Evolutionary conservation across 2,797 vertebrate species (phyloP), one percentile per base, ranked within the genome.

Genomic region (Gambelia wislizenii): DNA sequence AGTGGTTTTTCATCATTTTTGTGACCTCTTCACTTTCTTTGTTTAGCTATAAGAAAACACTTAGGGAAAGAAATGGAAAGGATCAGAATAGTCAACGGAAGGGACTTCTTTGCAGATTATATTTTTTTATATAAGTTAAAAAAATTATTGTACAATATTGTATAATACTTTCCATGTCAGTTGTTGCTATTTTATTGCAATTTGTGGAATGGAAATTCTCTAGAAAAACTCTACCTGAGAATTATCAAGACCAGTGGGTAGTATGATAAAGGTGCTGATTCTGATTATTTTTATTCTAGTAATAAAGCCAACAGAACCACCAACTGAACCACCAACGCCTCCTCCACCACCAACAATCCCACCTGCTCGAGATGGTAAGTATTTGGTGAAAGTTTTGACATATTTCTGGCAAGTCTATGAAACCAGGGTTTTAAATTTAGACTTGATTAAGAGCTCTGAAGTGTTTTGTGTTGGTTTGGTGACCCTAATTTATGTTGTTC

Each of bases 341-440:
- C 97, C 98, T 12, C 98, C 98, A 6, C 98, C 98, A 22, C 98
- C 99, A 59, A 99, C 99, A 61, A 98, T 99, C 75, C 99, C 99
- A 78, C 99, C 99, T 0, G 98, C 97, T 42, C 98, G 98, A 89
- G 98, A 98, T 91, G 99, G 99, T 99, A 96, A 96, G 97, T 92
- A 91, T 30, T 84, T 2, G 70, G 47, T 88, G 16, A 76, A 87
- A 61, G 89, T 85, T 92, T 94, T 70, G 36, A 5, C 27, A 30
- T 78, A 64, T 12, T 59, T 85, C 12, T 18, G 88, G 1, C 22
- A 39, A 33, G 82, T 10, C 36, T 92, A 81, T 74, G 61, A 52
- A 30, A 64, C 44, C 61, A 84, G 22, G 39, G 20, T 42, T 81
- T 81, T 78, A 39, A 5, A 70, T 49, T 27, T 25, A 14, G 12